Percentiles rank a stretch among this genome's conserved stretches.
Conservation (phyloP, 2,888 invertebrate genomes). For the Furcula furcula region DNA sequence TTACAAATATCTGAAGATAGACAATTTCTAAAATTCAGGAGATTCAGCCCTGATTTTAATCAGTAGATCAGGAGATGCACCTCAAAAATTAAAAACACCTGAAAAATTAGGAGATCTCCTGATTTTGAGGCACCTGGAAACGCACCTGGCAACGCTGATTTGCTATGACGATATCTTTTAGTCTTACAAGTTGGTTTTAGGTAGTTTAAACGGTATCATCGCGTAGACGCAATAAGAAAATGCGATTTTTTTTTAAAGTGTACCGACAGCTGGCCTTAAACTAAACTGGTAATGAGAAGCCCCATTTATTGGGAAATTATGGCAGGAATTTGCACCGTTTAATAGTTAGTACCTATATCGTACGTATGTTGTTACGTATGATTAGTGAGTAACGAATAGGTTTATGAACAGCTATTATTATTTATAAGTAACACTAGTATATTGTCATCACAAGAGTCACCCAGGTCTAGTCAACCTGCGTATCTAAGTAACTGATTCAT, state of each 20-base stretch:
- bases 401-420: constrained; percentile 14
- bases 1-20: too few relatives aligned
- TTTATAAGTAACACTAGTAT: constrained; percentile 43
- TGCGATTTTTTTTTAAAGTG: constrained; percentile 9
- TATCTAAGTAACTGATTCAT: constrained; percentile 12
- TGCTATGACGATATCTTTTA: too few relatives aligned
- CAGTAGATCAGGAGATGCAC: too few relatives aligned
- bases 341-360: constrained; percentile 2
- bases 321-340: not conserved
- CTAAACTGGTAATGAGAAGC: constrained; percentile 6
- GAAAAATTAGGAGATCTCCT: too few relatives aligned
- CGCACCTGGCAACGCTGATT: too few relatives aligned
- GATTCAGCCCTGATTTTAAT: too few relatives aligned
- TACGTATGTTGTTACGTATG: constrained; percentile 34
- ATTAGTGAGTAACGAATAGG: constrained; percentile 11
- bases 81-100: too few relatives aligned
- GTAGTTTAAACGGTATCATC: too few relatives aligned
- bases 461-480: constrained; percentile 17
- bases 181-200: too few relatives aligned
- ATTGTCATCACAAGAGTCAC: constrained; percentile 57
- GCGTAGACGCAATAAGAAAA: too few relatives aligned
- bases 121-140: too few relatives aligned
- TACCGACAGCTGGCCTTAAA: constrained; percentile 5
- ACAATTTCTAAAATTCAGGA: too few relatives aligned
- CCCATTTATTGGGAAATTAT: constrained; percentile 2